phyloP scores from a whole-genome alignment of 2,797 vertebrate genomes.

The Euphonia xanthogaster region DNA sequence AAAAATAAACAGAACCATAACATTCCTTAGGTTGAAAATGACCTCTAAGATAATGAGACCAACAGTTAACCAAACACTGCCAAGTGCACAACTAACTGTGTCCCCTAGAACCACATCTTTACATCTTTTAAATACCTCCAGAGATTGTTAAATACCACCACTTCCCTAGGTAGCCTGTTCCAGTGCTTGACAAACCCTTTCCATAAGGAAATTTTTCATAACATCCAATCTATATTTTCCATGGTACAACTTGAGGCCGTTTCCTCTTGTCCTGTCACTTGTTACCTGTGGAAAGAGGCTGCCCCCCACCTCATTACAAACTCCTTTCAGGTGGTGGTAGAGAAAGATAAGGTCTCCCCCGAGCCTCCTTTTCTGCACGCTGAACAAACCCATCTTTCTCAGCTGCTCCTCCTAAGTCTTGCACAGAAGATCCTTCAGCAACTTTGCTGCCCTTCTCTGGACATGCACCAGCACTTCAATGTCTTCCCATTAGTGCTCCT shows the following conservation, averaged over 20 bases:
- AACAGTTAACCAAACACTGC: background rate
- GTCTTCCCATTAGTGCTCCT: background rate
- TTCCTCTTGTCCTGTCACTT: background rate
- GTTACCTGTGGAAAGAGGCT: background rate
- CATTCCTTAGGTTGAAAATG: background rate
- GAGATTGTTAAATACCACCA: background rate
- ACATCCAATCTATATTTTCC: background rate
- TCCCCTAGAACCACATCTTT: background rate
- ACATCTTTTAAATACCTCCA: background rate
- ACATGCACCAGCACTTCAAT: accelerated
- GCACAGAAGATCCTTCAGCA: background rate
- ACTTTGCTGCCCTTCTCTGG: background rate
- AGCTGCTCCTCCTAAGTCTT: background rate
- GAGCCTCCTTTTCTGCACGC: background rate
- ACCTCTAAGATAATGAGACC: background rate
- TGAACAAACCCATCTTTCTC: background rate
- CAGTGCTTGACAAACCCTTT: background rate
- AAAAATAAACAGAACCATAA: background rate
- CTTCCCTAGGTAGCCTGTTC: background rate
- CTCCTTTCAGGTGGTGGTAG: background rate
- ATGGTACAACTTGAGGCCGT: accelerated
- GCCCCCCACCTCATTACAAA: background rate
- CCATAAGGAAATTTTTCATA: background rate
- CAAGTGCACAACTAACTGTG: background rate
- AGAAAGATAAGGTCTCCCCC: accelerated